Conservation (phyloP, 2,888 invertebrate genomes). For the Meghimatium bilineatum region DNA sequence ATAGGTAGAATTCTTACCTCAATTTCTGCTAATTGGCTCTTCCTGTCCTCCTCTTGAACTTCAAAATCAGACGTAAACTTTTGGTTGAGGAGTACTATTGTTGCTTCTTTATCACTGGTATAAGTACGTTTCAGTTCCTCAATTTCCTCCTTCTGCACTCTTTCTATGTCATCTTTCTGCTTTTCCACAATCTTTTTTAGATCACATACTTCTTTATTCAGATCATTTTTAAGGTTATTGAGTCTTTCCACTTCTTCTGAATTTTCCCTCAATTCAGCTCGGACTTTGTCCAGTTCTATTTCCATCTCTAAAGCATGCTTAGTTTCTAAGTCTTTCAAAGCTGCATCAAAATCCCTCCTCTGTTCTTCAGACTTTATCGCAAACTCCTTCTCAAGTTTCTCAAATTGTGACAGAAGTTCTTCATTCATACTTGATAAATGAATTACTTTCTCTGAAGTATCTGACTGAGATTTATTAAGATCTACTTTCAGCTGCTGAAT, state of each 20-base stretch:
- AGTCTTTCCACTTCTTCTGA: slow-evolving; percentile 13
- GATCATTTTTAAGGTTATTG: slow-evolving; percentile 32
- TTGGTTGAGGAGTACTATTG: slow-evolving; percentile 60
- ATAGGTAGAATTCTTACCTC: slow-evolving; percentile 37
- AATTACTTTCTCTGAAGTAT: slow-evolving; percentile 46
- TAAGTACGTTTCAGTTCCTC: slow-evolving; percentile 58
- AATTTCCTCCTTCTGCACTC: slow-evolving; percentile 53
- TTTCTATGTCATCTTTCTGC: slow-evolving; percentile 51
- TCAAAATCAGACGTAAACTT: slow-evolving; percentile 58
- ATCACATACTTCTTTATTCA: slow-evolving; percentile 41
- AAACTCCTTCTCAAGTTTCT: slow-evolving; percentile 11
- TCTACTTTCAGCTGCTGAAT: slow-evolving; percentile 32
- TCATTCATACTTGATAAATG: slow-evolving; percentile 29
- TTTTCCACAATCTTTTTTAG: slow-evolving; percentile 47
- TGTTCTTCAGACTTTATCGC: slow-evolving; percentile 14
- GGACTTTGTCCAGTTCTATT: slow-evolving; percentile 43
- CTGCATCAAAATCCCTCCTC: slow-evolving; percentile 37
- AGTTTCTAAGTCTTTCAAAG: slow-evolving; percentile 47
- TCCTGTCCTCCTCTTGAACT: slow-evolving; percentile 62
- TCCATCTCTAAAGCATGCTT: slow-evolving; percentile 45
- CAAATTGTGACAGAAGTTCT: slow-evolving; percentile 39
- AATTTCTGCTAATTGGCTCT: slow-evolving; percentile 38
- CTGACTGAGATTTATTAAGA: slow-evolving; percentile 20
- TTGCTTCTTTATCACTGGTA: slow-evolving; percentile 64
- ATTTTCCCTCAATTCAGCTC: slow-evolving; percentile 33